Percentiles rank a stretch among this genome's conserved stretches.
These are phyloP conservation scores for Notothenia rossii DNA, from an alignment of 2,113 vertebrate genomes.

Conservation along the genomic window DNA sequence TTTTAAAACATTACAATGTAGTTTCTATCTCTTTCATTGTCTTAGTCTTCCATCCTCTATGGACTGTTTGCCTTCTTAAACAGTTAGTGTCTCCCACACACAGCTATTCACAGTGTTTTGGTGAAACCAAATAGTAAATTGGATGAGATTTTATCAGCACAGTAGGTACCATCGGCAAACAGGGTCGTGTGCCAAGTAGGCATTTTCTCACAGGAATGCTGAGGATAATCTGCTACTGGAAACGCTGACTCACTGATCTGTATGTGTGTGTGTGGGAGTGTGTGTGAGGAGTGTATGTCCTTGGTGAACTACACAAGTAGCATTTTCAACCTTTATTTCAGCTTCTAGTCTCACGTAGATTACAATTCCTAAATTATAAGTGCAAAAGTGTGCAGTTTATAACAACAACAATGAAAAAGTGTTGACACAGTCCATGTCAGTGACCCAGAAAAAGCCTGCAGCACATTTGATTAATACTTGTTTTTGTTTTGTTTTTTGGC, in stretches of 20 bases:
- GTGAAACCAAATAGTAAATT: conserved; percentile 33
- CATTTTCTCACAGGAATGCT: conserved; percentile 52
- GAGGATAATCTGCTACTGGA: conserved; percentile 33
- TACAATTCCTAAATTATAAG: conserved; percentile 7
- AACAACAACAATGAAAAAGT: not conserved
- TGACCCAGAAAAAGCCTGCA: not conserved
- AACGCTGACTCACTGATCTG: conserved; percentile 39
- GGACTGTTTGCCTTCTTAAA: not conserved
- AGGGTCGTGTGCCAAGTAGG: not conserved
- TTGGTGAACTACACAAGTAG: not conserved
- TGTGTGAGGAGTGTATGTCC: not conserved
- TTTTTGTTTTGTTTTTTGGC: not conserved
- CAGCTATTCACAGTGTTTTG: conserved; percentile 34
- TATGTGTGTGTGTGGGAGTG: not conserved
- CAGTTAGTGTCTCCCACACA: conserved; percentile 6
- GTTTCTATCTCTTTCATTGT: conserved; percentile 15
- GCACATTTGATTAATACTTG: not conserved
- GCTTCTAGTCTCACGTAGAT: not conserved
- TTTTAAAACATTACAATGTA: conserved; percentile 22
- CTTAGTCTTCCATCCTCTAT: conserved; percentile 10
- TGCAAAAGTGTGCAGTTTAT: not conserved
- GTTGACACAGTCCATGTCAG: not conserved
- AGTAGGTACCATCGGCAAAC: conserved; percentile 4
- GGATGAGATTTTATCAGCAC: conserved; percentile 35
- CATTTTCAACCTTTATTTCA: conserved; percentile 2